Base-by-base conservation (phyloP, 2,113 vertebrate species). In the Baryphthengus martii region DNA sequence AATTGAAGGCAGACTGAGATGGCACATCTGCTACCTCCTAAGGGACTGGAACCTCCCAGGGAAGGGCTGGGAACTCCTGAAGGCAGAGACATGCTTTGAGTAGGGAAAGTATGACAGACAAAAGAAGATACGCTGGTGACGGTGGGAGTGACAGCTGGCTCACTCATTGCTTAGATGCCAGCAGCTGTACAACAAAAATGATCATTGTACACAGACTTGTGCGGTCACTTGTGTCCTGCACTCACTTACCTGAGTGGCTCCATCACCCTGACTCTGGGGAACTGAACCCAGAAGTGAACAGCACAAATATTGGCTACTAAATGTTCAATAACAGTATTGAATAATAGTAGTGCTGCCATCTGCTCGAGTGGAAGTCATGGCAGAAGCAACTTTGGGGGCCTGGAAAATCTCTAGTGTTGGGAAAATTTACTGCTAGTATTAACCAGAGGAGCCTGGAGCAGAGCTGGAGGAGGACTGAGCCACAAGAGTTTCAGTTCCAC, bases 141-240 rank as follows among this genome's bases (percentile, higher is more conserved):
- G 52, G 40, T 10, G 26, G 37, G 40, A 49, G 47, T 44, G 66
- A 33, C 59, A 70, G 52, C 12, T 1, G 0, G 15, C 19, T 75
- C 39, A 39, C 10, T 81, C 47, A 4, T 33, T 62, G 50, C 75
- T 49, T 21, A 33, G 52, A 33, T 58, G 25, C 28, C 37, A 80
- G 45, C 42, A 63, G 42, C 4, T 11, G 13, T 56, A 40, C 3
- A 5, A 62, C 59, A 52, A 10, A 73, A 77, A 7, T 14, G 9
- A 7, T 72, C 47, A 9, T 67, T 24, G 7, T 6, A 12, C 11
- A 21, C 35, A 55, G 45, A 25, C 25, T 81, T 0, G 0, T 4
- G 25, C 2, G 17, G 28, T 77, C 50, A 58, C 33, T 71, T 7
- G 0, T n/a, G 37, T 67, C 62, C 56, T 49, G 56, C 62, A 29